phyloP scores from a whole-genome alignment of 1,140 invertebrate genomes.

The Drosophila simulans region DNA sequence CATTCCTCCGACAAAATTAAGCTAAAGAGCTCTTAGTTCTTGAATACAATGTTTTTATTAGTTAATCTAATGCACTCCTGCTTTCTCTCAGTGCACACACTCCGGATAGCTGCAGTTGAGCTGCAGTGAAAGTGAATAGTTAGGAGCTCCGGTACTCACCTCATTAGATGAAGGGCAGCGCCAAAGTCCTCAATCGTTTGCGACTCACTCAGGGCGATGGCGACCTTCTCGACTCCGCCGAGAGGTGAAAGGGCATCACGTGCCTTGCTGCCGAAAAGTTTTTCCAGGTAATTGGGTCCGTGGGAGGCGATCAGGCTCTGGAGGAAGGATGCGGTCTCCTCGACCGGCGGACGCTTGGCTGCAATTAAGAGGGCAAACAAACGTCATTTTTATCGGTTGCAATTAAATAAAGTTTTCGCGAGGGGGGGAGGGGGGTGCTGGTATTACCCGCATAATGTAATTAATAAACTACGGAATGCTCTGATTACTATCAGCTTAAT shows the following conservation, averaged over 20 bases:
- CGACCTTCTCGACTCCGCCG: constrained; percentile 96
- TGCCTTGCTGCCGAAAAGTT: constrained; percentile 97
- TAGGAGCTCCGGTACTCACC: constrained; percentile 52
- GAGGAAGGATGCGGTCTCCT: constrained; percentile 97
- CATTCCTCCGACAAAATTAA: no score
- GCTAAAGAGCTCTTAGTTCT: no score
- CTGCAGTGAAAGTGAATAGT: background rate
- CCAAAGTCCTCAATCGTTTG: constrained; percentile 93
- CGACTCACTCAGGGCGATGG: constrained; percentile 96
- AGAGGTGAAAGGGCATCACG: constrained; percentile 94
- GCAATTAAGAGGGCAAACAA: constrained; percentile 38
- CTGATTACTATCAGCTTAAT: constrained; percentile 22
- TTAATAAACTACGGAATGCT: constrained; percentile 25
- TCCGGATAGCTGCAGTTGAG: background rate
- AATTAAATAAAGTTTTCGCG: constrained; percentile 31
- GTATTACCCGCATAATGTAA: constrained; percentile 8
- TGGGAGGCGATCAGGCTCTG: constrained; percentile 96
- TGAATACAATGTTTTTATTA: no score
- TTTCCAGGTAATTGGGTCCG: constrained; percentile 98
- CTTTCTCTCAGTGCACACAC: constrained; percentile 5
- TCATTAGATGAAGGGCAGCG: constrained; percentile 83
- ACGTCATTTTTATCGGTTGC: constrained; percentile 22
- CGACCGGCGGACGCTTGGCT: constrained; percentile 98
- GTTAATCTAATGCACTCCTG: no score
- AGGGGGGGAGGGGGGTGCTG: background rate